Base-by-base conservation (phyloP, 1,140 invertebrate genomes). In the Neodiprion lecontei region DNA sequence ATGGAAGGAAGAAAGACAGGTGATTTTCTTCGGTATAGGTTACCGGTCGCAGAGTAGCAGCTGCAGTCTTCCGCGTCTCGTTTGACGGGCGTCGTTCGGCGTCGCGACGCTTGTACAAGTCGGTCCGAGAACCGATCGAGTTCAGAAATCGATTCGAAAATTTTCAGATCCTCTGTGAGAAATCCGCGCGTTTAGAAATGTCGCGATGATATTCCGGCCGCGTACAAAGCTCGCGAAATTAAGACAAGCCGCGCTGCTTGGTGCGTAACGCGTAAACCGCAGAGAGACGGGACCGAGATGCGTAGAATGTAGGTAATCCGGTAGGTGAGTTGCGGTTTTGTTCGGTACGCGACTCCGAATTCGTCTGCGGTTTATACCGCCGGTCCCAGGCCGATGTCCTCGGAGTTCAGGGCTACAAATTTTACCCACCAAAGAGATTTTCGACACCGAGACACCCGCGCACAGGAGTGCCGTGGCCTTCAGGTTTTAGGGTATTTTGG, bases 341-440 rank as follows among this genome's bases (percentile, higher is more conserved):
- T 12, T 61, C 53, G 53, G 53, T 12, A 61, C 53, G 53, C 53
- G 53, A 61, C n/a, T 61, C 53, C n/a, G 53, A 61, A 61, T 61
- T 61, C n/a, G 53, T 61, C 53, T 61, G 53, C 53, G 53, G 53
- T 61, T 17, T 12, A 17, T 61, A 5, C n/a, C 53, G n/a, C n/a
- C 28, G 28, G 28, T 40, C 28, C 28, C 28, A 40, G 28, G 28
- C 28, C 28, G 28, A 40, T 40, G 28, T 40, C 28, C 28, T 40
- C 28, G 28, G 28, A 1, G 28, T 40, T 40, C 28, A 40, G 2
- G 28, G 28, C 28, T 40, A 40, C 28, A 40, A 40, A 40, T 40
- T 40, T 2, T 40, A 40, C 28, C 28, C 28, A 40, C 28, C 28
- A 40, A 40, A 40, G 28, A 40, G 28, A 40, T 40, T 40, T 40